Conservation (phyloP, 2,797 vertebrate species). For the Lagodon rhomboides region DNA sequence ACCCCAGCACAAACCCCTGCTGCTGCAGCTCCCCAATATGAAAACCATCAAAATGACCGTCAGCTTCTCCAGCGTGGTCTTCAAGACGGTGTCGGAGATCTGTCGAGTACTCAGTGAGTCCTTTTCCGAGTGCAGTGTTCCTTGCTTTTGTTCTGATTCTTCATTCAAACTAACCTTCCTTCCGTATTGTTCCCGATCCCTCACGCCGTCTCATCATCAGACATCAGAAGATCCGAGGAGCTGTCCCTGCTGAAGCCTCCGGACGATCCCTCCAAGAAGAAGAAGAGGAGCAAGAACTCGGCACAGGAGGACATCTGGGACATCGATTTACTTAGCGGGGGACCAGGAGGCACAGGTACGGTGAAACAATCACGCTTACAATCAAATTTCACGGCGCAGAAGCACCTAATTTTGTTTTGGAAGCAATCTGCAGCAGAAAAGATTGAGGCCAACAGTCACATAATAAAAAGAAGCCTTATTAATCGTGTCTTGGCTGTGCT, state of each 20-base stretch:
- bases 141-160: background rate
- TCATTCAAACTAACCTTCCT: background rate
- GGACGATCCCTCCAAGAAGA: conserved; percentile 90
- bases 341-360: conserved; percentile 84
- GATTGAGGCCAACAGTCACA: background rate
- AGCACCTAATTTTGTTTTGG: background rate
- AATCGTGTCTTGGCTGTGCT: background rate
- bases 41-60: conserved; percentile 91
- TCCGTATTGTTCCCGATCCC: background rate
- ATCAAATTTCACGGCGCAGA: conserved; percentile 17
- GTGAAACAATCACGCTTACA: background rate
- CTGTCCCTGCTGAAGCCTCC: conserved; percentile 92
- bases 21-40: conserved; percentile 94
- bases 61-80: conserved; percentile 94
- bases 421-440: background rate
- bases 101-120: conserved; percentile 95
- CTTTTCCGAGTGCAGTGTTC: background rate
- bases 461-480: background rate
- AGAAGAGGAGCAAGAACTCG: conserved; percentile 93
- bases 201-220: conserved; percentile 70
- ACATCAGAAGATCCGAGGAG: conserved; percentile 95
- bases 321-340: conserved; percentile 86
- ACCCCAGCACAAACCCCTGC: conserved; percentile 92
- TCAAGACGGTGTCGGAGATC: conserved; percentile 92
- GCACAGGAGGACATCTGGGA: conserved; percentile 90